Evolutionary conservation across 2,797 vertebrate genomes (phyloP).

Genomic region (Crotalus adamanteus): DNA sequence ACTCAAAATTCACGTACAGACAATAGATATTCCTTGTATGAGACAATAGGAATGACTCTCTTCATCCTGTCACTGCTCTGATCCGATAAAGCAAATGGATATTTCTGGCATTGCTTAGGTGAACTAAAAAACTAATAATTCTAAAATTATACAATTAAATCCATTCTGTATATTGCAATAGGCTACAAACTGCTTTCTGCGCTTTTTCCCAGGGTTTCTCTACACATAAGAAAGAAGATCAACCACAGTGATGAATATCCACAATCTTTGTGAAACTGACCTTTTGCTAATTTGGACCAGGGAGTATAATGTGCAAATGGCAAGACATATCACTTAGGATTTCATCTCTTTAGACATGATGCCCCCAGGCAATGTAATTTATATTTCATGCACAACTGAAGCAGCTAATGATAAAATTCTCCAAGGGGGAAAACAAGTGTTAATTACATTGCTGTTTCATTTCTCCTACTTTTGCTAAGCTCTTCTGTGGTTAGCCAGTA

Average conservation of each 20-base stretch:
- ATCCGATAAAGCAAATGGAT: constrained; percentile 13
- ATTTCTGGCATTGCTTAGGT: rapidly evolving
- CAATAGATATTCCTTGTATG: neutral
- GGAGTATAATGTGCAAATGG: constrained; percentile 67
- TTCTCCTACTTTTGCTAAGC: constrained; percentile 41
- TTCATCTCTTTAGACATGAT: constrained; percentile 74
- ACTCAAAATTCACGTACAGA: neutral
- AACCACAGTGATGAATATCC: constrained; percentile 50
- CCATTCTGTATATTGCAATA: constrained; percentile 3
- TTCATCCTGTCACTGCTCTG: neutral
- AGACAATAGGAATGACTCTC: neutral
- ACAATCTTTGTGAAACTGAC: constrained; percentile 58
- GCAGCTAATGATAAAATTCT: constrained; percentile 83
- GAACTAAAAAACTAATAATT: rapidly evolving
- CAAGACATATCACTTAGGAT: constrained; percentile 77
- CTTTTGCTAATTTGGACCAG: constrained; percentile 66
- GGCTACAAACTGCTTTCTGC: neutral
- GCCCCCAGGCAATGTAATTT: constrained; percentile 82
- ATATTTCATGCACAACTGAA: constrained; percentile 85
- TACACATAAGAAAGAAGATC: constrained; percentile 30
- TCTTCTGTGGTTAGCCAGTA: constrained; percentile 44
- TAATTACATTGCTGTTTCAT: constrained; percentile 76
- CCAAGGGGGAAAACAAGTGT: constrained; percentile 80
- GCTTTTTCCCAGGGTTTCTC: constrained; percentile 33
- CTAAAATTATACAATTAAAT: neutral